These are phyloP conservation scores for Zapus hudsonius DNA, from an alignment of 2,113 vertebrate species.

Conservation along the genomic window DNA sequence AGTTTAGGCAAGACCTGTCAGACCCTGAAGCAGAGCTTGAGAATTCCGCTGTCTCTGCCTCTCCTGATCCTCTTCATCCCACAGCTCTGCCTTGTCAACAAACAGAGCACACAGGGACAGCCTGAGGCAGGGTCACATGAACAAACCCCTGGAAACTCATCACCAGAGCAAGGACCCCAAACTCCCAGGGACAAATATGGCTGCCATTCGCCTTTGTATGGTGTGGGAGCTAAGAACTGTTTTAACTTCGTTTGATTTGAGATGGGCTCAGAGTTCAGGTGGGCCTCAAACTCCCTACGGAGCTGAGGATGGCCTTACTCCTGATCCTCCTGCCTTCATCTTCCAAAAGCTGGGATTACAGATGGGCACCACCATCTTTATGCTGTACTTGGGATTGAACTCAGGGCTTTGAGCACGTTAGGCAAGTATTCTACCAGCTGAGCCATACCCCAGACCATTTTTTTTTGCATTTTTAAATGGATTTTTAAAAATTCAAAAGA, in stretches of 20 bases:
- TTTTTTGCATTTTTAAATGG: too few species aligned
- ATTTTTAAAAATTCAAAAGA: neutral
- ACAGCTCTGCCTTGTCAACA: neutral
- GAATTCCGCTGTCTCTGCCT: accelerated
- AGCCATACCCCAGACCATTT: too few species aligned
- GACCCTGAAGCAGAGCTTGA: neutral
- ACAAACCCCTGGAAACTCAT: accelerated
- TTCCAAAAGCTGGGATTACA: too few species aligned
- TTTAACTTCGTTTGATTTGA: neutral
- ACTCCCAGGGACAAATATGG: neutral
- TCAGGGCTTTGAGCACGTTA: too few species aligned
- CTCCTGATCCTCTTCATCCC: neutral
- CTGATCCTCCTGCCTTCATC: too few species aligned
- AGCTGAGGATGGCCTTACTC: too few species aligned
- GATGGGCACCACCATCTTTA: too few species aligned
- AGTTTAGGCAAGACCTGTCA: neutral
- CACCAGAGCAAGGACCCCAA: accelerated
- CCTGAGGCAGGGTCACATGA: accelerated
- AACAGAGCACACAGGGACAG: accelerated
- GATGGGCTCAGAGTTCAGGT: too few species aligned
- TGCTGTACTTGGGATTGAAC: too few species aligned
- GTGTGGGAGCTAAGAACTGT: neutral
- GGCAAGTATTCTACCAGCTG: too few species aligned
- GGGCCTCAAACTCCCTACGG: too few species aligned
- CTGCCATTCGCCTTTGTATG: accelerated